Conservation (phyloP, 2,888 invertebrate genomes). For the Agrotis segetum region DNA sequence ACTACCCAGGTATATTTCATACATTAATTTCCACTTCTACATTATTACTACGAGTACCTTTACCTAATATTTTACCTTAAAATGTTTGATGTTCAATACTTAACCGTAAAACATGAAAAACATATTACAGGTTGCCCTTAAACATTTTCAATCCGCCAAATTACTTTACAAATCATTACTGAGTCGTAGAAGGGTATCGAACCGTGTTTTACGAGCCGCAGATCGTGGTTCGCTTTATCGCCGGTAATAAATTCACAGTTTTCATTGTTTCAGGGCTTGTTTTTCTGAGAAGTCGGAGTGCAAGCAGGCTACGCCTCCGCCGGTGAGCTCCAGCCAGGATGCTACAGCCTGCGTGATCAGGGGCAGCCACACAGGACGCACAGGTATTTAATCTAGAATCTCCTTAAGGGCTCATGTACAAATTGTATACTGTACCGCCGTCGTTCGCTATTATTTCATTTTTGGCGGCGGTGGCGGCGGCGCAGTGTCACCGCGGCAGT, state of each 20-base stretch:
- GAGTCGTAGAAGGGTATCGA: neutral
- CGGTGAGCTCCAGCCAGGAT: conserved; percentile 85
- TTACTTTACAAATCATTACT: conserved; percentile 8
- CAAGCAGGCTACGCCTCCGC: conserved; percentile 84
- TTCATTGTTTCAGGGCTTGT: conserved; percentile 77
- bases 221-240: conserved; percentile 11
- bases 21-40: too few relatives aligned
- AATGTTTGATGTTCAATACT: too few relatives aligned
- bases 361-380: conserved; percentile 92
- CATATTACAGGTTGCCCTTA: neutral
- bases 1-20: too few relatives aligned
- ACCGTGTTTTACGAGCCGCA: neutral
- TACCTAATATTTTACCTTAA: too few relatives aligned
- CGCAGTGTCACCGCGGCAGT: too few relatives aligned
- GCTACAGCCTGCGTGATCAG: conserved; percentile 92
- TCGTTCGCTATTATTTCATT: too few relatives aligned
- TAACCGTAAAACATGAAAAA: neutral
- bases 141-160: conserved; percentile 11
- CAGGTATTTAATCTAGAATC: conserved; percentile 82
- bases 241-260: neutral
- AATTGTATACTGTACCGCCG: too few relatives aligned
- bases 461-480: too few relatives aligned
- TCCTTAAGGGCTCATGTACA: too few relatives aligned
- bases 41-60: too few relatives aligned
- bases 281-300: conserved; percentile 77